These are phyloP conservation scores for Smutsia temminckii DNA, from an alignment of 2,797 vertebrate genomes.

Conservation along the genomic window DNA sequence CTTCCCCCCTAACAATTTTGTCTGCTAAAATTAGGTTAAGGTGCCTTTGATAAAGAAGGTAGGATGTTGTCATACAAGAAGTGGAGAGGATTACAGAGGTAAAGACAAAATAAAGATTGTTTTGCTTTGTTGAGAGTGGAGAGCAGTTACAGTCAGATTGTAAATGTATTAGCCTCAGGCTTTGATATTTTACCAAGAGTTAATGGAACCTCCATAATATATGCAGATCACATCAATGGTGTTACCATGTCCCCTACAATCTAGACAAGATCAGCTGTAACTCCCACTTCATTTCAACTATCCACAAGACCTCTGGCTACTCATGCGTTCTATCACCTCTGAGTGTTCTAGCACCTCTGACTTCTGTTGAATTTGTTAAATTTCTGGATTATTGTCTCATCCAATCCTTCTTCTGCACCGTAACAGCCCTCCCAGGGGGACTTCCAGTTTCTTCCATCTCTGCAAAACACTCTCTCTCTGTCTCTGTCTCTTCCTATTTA, in stretches of 20 bases:
- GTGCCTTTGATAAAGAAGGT: neutral
- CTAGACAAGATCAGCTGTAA: neutral
- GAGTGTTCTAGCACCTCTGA: neutral
- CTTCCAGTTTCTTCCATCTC: neutral
- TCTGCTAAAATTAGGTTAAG: neutral
- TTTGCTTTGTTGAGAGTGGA: neutral
- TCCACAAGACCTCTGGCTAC: neutral
- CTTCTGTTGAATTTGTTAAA: neutral
- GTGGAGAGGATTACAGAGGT: neutral
- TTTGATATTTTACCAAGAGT: neutral
- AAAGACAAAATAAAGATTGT: neutral
- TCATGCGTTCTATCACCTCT: accelerated
- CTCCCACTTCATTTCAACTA: neutral
- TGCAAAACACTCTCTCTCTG: neutral
- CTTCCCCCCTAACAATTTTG: neutral
- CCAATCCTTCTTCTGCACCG: neutral
- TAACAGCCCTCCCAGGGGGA: neutral
- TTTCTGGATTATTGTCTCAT: neutral
- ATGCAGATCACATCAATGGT: accelerated
- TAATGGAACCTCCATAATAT: neutral
- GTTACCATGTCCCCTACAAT: neutral
- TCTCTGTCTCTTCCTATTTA: neutral
- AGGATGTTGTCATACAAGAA: neutral
- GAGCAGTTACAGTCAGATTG: too few relatives aligned
- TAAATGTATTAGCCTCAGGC: neutral